Evolutionary conservation across 2,797 vertebrate genomes (phyloP).

Genomic region (Microchirus variegatus): DNA sequence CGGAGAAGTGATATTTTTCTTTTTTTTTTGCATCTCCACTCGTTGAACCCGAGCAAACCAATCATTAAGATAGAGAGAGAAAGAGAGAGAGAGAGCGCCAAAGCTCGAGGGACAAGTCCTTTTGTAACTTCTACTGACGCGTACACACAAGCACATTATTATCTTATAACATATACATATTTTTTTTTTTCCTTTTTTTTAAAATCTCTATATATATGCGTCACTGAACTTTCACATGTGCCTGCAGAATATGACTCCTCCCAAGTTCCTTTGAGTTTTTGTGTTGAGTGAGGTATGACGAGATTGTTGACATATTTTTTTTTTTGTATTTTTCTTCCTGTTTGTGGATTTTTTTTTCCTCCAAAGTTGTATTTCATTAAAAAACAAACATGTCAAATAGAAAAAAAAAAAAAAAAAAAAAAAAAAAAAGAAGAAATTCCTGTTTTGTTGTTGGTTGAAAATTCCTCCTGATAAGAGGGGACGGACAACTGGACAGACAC

Average conservation of each 20-base stretch:
- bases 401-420: slow-evolving; percentile 67
- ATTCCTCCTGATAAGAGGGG: slow-evolving; percentile 83
- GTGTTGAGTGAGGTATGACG: slow-evolving; percentile 87
- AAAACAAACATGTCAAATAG: slow-evolving; percentile 55
- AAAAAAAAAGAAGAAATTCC: slow-evolving; percentile 67
- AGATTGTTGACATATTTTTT: slow-evolving; percentile 71
- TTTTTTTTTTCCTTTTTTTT: slow-evolving; percentile 24
- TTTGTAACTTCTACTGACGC: slow-evolving; percentile 70
- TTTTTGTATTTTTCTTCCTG: slow-evolving; percentile 55
- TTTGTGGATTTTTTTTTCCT: slow-evolving; percentile 68
- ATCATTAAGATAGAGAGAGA: slow-evolving; percentile 41
- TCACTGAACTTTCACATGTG: slow-evolving; percentile 75
- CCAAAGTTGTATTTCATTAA: slow-evolving; percentile 74
- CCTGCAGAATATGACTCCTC: slow-evolving; percentile 74
- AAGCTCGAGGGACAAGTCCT: slow-evolving; percentile 62
- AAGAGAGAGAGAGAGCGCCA: slow-evolving; percentile 47
- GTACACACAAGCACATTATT: slow-evolving; percentile 71
- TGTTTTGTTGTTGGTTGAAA: slow-evolving; percentile 79
- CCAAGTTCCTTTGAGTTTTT: slow-evolving; percentile 80
- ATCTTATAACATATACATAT: slow-evolving; percentile 55
- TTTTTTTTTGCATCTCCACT: slow-evolving; percentile 19
- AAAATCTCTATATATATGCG: slow-evolving; percentile 67
- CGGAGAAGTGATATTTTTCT: neutral
- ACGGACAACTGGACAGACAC: slow-evolving; percentile 79
- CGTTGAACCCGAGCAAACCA: slow-evolving; percentile 26